Percentiles rank a stretch among this genome's conserved stretches.
Evolutionary conservation across 2,888 invertebrate genomes (phyloP).

Genomic region (Erpobdella octoculata): DNA sequence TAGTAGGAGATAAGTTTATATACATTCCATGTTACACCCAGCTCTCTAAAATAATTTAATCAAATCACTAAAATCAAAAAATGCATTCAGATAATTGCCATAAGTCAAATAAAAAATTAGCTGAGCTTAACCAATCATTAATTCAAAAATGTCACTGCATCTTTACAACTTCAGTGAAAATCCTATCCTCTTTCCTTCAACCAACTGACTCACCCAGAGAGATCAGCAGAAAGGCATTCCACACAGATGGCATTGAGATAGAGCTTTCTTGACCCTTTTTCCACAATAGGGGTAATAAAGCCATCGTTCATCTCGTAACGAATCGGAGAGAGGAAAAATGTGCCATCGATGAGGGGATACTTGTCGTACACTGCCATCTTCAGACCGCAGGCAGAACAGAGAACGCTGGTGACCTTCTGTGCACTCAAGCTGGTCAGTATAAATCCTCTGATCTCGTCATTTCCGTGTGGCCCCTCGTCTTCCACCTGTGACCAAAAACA

Average conservation of each 20-base stretch:
- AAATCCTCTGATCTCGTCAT: constrained; percentile 92
- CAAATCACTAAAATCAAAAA: too few relatives aligned
- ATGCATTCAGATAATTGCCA: constrained; percentile 57
- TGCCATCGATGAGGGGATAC: constrained; percentile 88
- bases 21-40: too few relatives aligned
- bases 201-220: constrained; percentile 53
- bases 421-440: constrained; percentile 87
- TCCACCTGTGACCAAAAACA: constrained; percentile 68
- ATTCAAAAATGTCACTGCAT: too few relatives aligned
- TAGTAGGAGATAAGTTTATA: neutral
- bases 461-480: constrained; percentile 94
- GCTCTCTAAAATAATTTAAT: too few relatives aligned
- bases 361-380: constrained; percentile 87
- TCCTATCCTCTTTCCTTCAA: constrained; percentile 26
- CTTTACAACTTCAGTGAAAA: neutral
- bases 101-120: too few relatives aligned
- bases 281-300: constrained; percentile 6
- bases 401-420: constrained; percentile 70
- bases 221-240: constrained; percentile 62
- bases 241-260: constrained; percentile 89
- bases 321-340: constrained; percentile 89
- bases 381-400: constrained; percentile 71
- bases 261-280: constrained; percentile 48
- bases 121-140: too few relatives aligned
- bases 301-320: constrained; percentile 54